phyloP scores from a whole-genome alignment of 2,113 vertebrate species.

The Zapus hudsonius region DNA sequence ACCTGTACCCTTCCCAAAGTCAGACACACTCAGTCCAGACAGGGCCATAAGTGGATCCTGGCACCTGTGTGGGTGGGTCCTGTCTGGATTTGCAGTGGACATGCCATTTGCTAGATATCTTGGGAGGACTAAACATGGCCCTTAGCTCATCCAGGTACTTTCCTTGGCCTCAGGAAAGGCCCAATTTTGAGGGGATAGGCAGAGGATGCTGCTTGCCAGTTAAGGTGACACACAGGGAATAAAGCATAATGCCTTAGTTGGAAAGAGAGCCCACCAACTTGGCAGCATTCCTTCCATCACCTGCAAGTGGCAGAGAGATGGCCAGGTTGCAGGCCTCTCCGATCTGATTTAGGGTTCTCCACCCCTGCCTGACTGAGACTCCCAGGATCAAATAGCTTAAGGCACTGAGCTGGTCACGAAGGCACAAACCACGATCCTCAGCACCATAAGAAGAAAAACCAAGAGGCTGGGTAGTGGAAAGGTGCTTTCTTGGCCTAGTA shows the following conservation, averaged over 20 bases:
- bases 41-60: not conserved
- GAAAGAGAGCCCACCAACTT: too few relatives aligned
- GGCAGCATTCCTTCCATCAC: too few relatives aligned
- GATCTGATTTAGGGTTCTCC: not conserved
- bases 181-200: too few relatives aligned
- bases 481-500: too few relatives aligned
- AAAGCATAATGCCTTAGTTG: too few relatives aligned
- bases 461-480: too few relatives aligned
- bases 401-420: not conserved
- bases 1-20: not conserved
- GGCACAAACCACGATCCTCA: not conserved
- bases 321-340: not conserved
- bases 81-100: not conserved
- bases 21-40: not conserved
- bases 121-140: not conserved
- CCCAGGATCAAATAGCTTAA: not conserved
- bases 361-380: not conserved
- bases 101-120: not conserved
- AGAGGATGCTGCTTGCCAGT: not conserved
- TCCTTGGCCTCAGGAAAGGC: not conserved
- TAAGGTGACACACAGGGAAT: not conserved
- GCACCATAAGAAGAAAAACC: not conserved
- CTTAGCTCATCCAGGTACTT: not conserved
- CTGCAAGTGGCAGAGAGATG: not conserved
- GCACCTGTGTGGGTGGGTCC: rapidly evolving